phyloP scores from a whole-genome alignment of 2,888 invertebrate species.

The Agrypnus murinus region DNA sequence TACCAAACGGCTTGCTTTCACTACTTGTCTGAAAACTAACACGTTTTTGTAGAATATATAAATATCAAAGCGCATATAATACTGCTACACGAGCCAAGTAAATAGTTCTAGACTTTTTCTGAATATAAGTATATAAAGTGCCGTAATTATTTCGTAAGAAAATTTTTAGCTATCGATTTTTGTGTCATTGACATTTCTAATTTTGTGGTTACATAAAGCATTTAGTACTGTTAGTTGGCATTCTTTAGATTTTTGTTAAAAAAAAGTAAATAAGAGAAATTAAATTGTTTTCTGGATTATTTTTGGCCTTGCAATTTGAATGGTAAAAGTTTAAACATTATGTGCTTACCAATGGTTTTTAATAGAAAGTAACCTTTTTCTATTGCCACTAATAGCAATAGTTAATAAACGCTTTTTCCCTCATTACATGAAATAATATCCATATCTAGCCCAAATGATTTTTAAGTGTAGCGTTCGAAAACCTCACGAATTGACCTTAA shows the following conservation, averaged over 20 bases:
- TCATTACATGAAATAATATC: not conserved
- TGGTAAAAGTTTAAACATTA: not conserved
- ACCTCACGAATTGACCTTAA: slow-evolving; percentile 23
- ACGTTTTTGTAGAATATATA: slow-evolving; percentile 17
- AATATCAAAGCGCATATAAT: slow-evolving; percentile 15
- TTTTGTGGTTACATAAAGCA: not conserved
- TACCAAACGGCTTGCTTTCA: slow-evolving; percentile 25
- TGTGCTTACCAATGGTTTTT: not conserved
- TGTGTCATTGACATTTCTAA: slow-evolving; percentile 13
- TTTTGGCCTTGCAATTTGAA: slow-evolving; percentile 3
- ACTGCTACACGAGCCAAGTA: not conserved
- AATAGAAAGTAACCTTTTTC: slow-evolving; percentile 8
- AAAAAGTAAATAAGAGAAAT: not conserved
- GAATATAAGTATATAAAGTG: no score
- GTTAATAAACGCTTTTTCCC: not conserved
- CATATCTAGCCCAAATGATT: not conserved
- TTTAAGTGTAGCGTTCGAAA: slow-evolving; percentile 16
- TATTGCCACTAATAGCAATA: not conserved
- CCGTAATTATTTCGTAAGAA: not conserved
- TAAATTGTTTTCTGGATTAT: not conserved
- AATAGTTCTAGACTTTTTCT: not conserved
- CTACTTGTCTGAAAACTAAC: slow-evolving; percentile 19
- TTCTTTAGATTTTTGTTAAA: not conserved
- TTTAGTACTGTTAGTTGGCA: not conserved
- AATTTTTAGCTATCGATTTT: not conserved